phyloP scores from a whole-genome alignment of 2,888 invertebrate species.

The Chaetogeoica ovagalla region DNA sequence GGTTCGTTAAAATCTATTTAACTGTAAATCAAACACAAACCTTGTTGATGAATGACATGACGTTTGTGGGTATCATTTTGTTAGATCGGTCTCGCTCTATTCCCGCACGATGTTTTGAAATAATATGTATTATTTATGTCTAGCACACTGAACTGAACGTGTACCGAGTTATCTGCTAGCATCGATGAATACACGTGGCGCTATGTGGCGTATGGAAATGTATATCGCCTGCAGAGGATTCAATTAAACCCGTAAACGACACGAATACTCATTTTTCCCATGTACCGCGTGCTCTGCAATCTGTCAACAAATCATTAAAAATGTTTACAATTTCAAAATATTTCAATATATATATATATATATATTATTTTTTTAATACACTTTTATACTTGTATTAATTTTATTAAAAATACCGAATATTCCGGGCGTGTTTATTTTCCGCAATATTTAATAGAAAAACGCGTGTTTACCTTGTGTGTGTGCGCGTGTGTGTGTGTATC shows the following conservation, averaged over 20 bases:
- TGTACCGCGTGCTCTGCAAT: background rate
- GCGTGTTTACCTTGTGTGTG: no score
- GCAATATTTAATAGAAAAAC: no score
- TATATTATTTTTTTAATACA: background rate
- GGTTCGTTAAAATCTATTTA: constrained; percentile 36
- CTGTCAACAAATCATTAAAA: constrained; percentile 28
- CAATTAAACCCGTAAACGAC: constrained; percentile 23
- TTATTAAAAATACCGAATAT: no score
- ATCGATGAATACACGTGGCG: background rate
- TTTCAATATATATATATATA: background rate
- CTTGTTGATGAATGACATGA: constrained; percentile 92
- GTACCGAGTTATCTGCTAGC: background rate
- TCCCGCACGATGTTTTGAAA: constrained; percentile 14
- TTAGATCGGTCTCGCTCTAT: constrained; percentile 49
- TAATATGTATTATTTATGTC: constrained; percentile 22
- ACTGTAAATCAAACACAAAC: constrained; percentile 63
- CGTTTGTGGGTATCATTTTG: constrained; percentile 86
- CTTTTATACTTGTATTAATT: no score
- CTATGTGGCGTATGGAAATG: constrained; percentile 18
- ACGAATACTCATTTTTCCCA: constrained; percentile 26
- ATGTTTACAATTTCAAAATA: background rate
- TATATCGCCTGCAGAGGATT: constrained; percentile 1
- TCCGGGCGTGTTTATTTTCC: no score
- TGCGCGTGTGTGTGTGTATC: no score
- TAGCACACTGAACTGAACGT: background rate